These are phyloP conservation scores for Sceloporus undulatus DNA, from an alignment of 2,113 vertebrate genomes.

Conservation along the genomic window DNA sequence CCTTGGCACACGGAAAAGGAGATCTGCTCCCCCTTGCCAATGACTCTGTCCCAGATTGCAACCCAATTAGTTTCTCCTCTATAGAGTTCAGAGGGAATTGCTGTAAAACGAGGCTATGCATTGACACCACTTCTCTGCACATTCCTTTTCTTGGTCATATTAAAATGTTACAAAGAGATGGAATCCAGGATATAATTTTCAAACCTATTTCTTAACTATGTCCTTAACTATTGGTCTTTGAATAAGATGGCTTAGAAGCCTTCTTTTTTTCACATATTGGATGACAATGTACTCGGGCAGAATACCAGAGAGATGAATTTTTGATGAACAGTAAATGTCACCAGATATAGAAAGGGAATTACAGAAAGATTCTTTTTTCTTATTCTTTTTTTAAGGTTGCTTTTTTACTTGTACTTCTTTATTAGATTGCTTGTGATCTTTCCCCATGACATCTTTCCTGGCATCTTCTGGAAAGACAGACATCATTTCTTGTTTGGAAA, in stretches of 20 bases:
- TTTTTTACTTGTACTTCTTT: not conserved
- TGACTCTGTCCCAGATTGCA: not conserved
- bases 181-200: too few relatives aligned
- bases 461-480: not conserved
- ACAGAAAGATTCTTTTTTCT: not conserved
- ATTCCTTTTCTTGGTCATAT: not conserved
- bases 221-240: not conserved
- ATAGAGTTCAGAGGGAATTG: not conserved
- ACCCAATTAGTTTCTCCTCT: not conserved
- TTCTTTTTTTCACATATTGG: not conserved
- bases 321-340: not conserved
- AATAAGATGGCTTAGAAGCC: not conserved
- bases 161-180: not conserved
- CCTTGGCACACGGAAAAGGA: too few relatives aligned
- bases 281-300: not conserved
- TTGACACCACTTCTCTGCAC: not conserved
- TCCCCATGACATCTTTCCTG: conserved; percentile 4
- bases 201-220: not conserved
- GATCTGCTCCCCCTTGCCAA: not conserved
- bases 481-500: not conserved
- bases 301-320: not conserved
- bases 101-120: not conserved
- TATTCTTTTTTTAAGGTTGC: not conserved
- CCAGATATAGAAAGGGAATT: not conserved
- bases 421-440: not conserved